These are phyloP conservation scores for Chascanopsetta lugubris DNA, from an alignment of 2,113 vertebrate genomes.

Conservation along the genomic window DNA sequence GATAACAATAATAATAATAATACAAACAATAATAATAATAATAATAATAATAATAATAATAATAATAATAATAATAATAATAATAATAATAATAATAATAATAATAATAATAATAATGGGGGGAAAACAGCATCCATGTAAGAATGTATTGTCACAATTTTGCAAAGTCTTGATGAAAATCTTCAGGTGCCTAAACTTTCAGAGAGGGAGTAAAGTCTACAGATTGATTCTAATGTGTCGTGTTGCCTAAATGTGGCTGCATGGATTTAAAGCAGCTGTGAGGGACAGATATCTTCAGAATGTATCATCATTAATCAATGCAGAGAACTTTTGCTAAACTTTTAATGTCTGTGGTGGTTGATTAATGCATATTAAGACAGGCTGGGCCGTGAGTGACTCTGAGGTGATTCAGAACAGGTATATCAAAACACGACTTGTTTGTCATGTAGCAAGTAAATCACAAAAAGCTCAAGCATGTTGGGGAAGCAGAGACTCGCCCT, in stretches of 20 bases:
- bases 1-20: too few species aligned
- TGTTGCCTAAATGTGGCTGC: neutral
- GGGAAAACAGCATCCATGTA: too few species aligned
- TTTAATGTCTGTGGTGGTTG: neutral
- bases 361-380: neutral
- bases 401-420: neutral
- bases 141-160: too few species aligned
- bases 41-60: too few species aligned
- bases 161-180: too few species aligned
- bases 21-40: too few species aligned
- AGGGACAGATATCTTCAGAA: neutral
- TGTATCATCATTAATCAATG: neutral
- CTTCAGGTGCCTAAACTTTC: too few species aligned
- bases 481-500: too few species aligned
- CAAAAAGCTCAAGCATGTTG: neutral
- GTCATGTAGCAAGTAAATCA: neutral
- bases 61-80: too few species aligned
- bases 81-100: too few species aligned
- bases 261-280: slow-evolving; percentile 1
- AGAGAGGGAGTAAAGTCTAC: neutral
- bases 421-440: neutral
- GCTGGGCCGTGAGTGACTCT: neutral
- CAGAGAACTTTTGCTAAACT: neutral
- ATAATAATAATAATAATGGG: too few species aligned
- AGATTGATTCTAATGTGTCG: neutral